Conservation (phyloP, 2,113 vertebrate genomes). For the western clawed frog (Xenopus tropicalis) region DNA sequence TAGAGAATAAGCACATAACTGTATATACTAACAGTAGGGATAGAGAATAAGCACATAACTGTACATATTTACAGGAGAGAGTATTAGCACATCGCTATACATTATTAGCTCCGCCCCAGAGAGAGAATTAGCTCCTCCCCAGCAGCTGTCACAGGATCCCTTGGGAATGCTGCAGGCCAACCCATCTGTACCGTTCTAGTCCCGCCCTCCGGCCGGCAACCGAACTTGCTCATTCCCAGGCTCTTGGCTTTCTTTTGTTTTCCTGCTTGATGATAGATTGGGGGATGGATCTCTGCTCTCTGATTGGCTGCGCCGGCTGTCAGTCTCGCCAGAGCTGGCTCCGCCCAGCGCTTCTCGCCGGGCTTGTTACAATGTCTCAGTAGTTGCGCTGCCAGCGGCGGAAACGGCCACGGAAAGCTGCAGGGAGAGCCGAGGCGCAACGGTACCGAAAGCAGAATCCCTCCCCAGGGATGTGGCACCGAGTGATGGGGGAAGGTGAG, state of each 20-base stretch:
- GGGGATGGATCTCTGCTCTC: conserved; percentile 11
- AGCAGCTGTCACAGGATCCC: conserved; percentile 42
- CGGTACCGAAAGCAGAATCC: background rate
- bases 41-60: no score
- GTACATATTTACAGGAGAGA: no score
- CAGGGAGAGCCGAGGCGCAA: background rate
- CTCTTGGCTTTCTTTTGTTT: conserved; percentile 40
- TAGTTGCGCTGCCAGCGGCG: conserved; percentile 16
- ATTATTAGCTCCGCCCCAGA: no score
- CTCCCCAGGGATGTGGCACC: conserved; percentile 3
- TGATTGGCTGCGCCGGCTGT: conserved; percentile 1
- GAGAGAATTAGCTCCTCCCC: conserved; percentile 4
- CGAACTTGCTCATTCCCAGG: background rate
- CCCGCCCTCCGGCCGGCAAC: conserved; percentile 13
- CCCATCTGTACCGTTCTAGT: background rate
- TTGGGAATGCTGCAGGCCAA: conserved; percentile 28
- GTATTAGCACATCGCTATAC: no score
- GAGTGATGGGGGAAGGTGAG: conserved; percentile 24
- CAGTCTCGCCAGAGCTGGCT: conserved; percentile 4
- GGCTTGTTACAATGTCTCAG: conserved; percentile 32
- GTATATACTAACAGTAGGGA: no score
- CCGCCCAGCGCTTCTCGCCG: conserved; percentile 21
- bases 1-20: no score
- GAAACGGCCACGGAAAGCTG: background rate
- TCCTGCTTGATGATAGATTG: background rate